These are phyloP conservation scores for Gallinago paraguaiae DNA, from an alignment of 2,113 vertebrate species.

Conservation along the genomic window DNA sequence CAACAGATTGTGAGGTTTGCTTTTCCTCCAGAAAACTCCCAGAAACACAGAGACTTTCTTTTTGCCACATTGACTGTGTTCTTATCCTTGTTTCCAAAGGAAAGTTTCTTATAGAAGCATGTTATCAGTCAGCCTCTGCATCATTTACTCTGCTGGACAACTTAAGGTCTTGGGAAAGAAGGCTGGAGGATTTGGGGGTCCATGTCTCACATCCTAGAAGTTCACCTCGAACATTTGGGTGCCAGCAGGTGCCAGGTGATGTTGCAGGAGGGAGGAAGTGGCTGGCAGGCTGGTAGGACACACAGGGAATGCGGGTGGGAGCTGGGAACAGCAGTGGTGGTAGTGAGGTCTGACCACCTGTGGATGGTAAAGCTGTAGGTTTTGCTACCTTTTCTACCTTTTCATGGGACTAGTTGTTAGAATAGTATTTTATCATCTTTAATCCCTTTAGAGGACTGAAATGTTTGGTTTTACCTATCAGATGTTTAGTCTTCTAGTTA, in stretches of 20 bases:
- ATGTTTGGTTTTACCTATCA: neutral
- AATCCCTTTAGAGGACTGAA: neutral
- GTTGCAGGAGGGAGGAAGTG: neutral
- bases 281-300: neutral
- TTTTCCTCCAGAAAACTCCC: neutral
- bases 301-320: accelerated
- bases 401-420: neutral
- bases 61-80: neutral
- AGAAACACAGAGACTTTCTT: neutral
- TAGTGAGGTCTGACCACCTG: neutral
- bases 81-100: neutral
- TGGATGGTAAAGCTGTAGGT: neutral
- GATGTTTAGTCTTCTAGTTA: neutral
- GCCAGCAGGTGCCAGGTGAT: neutral
- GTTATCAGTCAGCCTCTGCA: neutral
- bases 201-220: neutral
- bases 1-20: neutral
- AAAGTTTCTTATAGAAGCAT: neutral
- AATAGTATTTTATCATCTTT: neutral
- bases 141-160: neutral
- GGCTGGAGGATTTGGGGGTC: neutral
- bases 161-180: neutral
- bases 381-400: neutral
- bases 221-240: neutral
- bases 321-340: neutral